Base-by-base conservation (phyloP, 2,113 vertebrate species). In the Tylochromis polylepis region DNA sequence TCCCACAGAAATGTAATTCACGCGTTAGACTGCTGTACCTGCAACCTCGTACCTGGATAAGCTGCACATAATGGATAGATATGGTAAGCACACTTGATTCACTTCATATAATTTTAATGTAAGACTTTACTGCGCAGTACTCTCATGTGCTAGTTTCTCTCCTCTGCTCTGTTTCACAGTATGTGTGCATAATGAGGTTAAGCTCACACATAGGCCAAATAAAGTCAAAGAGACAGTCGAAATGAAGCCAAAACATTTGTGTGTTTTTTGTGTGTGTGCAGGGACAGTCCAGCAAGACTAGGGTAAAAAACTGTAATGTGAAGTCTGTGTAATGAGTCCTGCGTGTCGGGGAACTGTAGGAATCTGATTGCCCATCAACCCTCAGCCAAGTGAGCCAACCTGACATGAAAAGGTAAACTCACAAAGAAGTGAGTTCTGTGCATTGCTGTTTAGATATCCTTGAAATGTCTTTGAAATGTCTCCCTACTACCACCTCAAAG, bases 1-100 rank as follows among this genome's bases (percentile, higher is more conserved):
- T n/a, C 31, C 18, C 0, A 65, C 31, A 65, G 31, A 38, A 65
- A 65, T 31, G 8, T 38, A n/a, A 38, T 65, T 38, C 0, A 6
- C 6, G 0, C 0, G 1, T 62, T 62, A 67, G 12, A 15, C 38
- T 72, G 0, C 65, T 72, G 38, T 46, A 10, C 41, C 5, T 46
- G 67, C 22, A 72, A 72, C 5, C 3, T 27, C 22, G 24, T 65
- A 72, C 22, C 38, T 11, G 14, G 41, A 27, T 29, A 72, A 46
- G 22, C 24, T 46, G 9, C 67, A 75, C 41, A 49, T 29, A 46
- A 75, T 75, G 22, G 2, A 75, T 49, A 9, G 41, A 49, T 72
- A 72, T 27, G 38, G 22, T 46, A 46, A 27, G 14, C 38, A 72
- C 22, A 46, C 67, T 46, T 18, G 3, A 27, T 46, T 72, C 22